Evolutionary conservation across 2,888 invertebrate genomes (phyloP), one percentile per base, ranked within the genome.

Genomic region (Drosophila villosipedis): DNA sequence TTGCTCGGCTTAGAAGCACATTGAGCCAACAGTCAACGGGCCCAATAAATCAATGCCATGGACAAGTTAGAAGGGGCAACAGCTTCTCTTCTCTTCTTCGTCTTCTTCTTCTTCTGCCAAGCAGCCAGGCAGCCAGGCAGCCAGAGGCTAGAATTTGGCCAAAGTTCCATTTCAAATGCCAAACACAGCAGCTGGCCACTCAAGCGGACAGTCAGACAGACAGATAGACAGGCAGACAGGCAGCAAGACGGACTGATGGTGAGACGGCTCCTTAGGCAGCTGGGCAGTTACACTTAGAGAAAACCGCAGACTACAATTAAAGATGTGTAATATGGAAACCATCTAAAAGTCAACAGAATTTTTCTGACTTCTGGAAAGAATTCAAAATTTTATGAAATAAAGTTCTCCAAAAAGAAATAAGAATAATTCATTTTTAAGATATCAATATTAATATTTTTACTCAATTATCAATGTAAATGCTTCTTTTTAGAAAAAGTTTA

Each of bases 41-140:
- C 68, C 84, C 84, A 89, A 88, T 88, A 90, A 88, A 90, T 88
- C 90, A 90, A 84, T 90, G 90, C 63, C 62, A 69, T 65, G 68
- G 76, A 58, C 83, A 74, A 60, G 69, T 68, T 47, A 16, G 57
- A 61, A 83, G 60, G 67, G 70, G 66, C 80, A 81, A 67, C 49
- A 37, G 61, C 28, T 61, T n/a, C 16, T 33, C 28, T 4, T 9
- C 63, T 62, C 43, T 5, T 25, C 28, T 59, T 19, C 52, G 12
- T 9, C 35, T 25, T 6, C 35, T 22, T 25, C 58, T 10, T 14
- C 22, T 33, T 19, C 31, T 22, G 4, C 22, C 35, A 19, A 16
- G 22, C 35, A 35, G 62, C 33, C 35, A 9, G 16, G 22, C 43
- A 53, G 64, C 33, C 35, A 22, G 33, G 25, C n/a, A n/a, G n/a